A percentile compares a stretch with the other conserved stretches of the same genome.
Conservation (phyloP, 2,888 invertebrate genomes). For the Abrostola triplasia region DNA sequence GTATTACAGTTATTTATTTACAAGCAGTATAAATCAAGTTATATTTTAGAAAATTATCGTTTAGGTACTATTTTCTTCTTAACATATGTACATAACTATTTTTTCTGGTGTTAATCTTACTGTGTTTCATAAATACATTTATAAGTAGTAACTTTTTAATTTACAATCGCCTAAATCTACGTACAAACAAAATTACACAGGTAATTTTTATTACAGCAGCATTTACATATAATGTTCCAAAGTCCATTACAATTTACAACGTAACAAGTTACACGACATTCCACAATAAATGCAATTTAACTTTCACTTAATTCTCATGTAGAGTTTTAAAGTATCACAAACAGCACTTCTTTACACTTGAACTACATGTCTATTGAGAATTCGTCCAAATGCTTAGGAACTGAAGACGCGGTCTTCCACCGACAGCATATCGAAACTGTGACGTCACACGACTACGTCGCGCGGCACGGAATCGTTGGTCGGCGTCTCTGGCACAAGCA, state of each 20-base stretch:
- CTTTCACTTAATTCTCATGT: constrained; percentile 67
- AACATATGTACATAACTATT: constrained; percentile 85
- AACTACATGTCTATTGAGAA: constrained; percentile 66
- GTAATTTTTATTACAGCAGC: constrained; percentile 78
- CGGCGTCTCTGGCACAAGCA: constrained; percentile 86
- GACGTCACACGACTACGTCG: constrained; percentile 91
- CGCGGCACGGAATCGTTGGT: constrained; percentile 79
- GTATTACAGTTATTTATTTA: constrained; percentile 74
- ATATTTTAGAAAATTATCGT: constrained; percentile 78
- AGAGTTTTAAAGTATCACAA: constrained; percentile 66
- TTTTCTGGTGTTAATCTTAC: constrained; percentile 88
- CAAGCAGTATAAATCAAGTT: constrained; percentile 78
- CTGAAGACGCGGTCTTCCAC: constrained; percentile 87
- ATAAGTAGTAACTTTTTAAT: constrained; percentile 81
- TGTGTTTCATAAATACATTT: constrained; percentile 87
- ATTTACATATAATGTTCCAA: constrained; percentile 75
- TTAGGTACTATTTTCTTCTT: constrained; percentile 74
- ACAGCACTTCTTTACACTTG: constrained; percentile 66
- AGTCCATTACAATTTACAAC: constrained; percentile 62
- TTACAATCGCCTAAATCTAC: constrained; percentile 85
- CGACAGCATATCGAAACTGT: constrained; percentile 88
- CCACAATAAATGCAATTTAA: constrained; percentile 67
- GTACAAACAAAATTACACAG: constrained; percentile 74
- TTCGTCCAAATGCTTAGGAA: constrained; percentile 84
- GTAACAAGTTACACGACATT: constrained; percentile 69